Evolutionary conservation across 2,113 vertebrate genomes (phyloP).

Genomic region (Calyptomena viridis): DNA sequence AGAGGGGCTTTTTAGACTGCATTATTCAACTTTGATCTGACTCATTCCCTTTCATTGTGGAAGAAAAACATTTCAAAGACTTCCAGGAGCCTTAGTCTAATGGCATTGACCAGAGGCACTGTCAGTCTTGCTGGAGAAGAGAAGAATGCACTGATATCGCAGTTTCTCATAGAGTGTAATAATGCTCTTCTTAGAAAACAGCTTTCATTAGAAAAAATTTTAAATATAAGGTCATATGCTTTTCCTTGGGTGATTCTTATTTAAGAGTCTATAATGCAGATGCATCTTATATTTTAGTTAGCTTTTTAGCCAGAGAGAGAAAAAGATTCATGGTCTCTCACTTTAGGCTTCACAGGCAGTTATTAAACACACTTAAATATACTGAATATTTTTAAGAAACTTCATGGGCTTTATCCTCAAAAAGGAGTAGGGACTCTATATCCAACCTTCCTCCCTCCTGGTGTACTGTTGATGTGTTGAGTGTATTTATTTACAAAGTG

Average conservation of each 20-base stretch:
- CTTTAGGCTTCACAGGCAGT: not conserved
- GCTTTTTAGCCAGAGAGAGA: not conserved
- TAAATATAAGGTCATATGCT: not conserved
- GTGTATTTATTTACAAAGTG: not conserved
- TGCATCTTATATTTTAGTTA: not conserved
- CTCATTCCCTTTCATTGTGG: constrained; percentile 31
- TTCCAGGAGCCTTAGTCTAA: constrained; percentile 30
- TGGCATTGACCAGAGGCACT: constrained; percentile 58
- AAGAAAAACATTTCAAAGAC: constrained; percentile 56
- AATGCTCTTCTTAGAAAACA: not conserved
- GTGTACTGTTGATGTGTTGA: rapidly evolving
- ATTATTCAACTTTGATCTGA: constrained; percentile 59
- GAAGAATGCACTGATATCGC: not conserved
- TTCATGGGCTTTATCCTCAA: not conserved
- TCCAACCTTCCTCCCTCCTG: not conserved
- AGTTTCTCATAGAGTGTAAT: not conserved
- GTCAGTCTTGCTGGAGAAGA: not conserved
- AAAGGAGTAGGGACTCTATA: not conserved
- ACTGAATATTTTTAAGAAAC: not conserved
- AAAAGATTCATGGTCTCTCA: not conserved
- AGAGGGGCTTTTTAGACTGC: constrained; percentile 33
- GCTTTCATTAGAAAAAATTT: not conserved
- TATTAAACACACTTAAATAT: not conserved
- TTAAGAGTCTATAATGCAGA: not conserved
- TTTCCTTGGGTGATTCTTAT: not conserved